Evolutionary conservation across 2,113 vertebrate genomes (phyloP), one percentile per base, ranked within the genome.

Genomic region (Cheilinus undulatus): DNA sequence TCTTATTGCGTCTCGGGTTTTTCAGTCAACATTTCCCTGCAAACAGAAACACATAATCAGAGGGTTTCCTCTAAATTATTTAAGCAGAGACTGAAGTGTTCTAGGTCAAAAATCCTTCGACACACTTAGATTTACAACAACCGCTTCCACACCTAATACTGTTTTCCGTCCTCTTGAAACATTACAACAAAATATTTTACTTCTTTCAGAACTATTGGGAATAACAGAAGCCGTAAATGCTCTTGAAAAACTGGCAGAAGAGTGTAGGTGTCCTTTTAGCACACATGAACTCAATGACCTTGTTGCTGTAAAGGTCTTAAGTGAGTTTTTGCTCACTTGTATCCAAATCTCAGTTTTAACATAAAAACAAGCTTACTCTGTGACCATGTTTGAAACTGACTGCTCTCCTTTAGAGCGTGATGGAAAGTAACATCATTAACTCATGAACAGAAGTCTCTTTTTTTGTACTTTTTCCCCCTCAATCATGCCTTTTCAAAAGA

Each of bases 11-110:
- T 58, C 38, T 49, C 8, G 1, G 23, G 12, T 22, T 2, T 66
- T 79, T 76, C 51, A 43, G 42, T 62, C 61, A 30, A 60, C 69
- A 62, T 64, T 60, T n/a, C 14, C 50, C 30, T 48, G 30, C 50
- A 64, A 75, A 80, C 32, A 57, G 48, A 76, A 64, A 62, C 9
- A 43, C 40, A 69, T 72, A 65, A 82, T 74, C 46, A 0, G 43
- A 78, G 68, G 74, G 45, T 78, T 81, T 76, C 56, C 77, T 73
- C 54, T 81, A 43, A 71, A 83, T 76, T 42, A 74, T 83, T 76
- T 34, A 57, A 51, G 28, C 24, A 52, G 30, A 49, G 42, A 67
- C 62, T 75, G 26, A 77, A 74, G 14, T 45, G 42, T 73, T 87
- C 30, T 52, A 73, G 69, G 70, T 76, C 30, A 61, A 59, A 64